Evolutionary conservation across 2,888 invertebrate species (phyloP).

Genomic region (Drosophila ustulata): DNA sequence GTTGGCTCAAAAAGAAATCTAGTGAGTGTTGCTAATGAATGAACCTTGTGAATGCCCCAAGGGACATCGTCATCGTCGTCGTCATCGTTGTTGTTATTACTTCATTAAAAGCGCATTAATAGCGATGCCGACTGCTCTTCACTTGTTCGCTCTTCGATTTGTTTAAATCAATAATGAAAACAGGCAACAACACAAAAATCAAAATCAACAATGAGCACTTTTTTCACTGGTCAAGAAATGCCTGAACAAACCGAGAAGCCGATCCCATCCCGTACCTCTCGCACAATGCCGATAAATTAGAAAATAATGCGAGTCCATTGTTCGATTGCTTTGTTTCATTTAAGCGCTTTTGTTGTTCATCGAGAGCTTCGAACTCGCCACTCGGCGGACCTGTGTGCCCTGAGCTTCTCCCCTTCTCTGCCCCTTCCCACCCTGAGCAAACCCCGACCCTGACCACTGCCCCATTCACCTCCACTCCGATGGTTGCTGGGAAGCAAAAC

Average conservation of each 20-base stretch:
- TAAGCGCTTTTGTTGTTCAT: conserved; percentile 75
- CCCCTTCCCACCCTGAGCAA: background rate
- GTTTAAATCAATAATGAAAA: conserved; percentile 78
- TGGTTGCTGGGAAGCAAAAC: conserved; percentile 41
- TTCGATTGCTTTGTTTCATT: conserved; percentile 78
- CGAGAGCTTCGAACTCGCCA: conserved; percentile 30
- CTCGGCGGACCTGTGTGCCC: conserved; percentile 11
- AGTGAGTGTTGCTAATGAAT: conserved; percentile 48
- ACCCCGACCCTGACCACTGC: conserved; percentile 15
- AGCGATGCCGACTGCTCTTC: conserved; percentile 65
- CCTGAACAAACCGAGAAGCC: conserved; percentile 50
- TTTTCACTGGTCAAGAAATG: conserved; percentile 42
- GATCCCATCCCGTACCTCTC: conserved; percentile 57
- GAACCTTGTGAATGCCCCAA: conserved; percentile 44
- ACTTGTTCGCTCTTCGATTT: conserved; percentile 73
- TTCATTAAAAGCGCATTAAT: conserved; percentile 79
- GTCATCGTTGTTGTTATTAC: conserved; percentile 68
- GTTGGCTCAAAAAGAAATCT: conserved; percentile 8
- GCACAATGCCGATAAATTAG: conserved; percentile 81
- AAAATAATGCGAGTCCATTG: conserved; percentile 82
- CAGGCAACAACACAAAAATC: conserved; percentile 56
- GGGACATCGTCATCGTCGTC: conserved; percentile 34
- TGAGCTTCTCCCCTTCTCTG: conserved; percentile 14
- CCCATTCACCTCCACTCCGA: conserved; percentile 41
- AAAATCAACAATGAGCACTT: conserved; percentile 38